These are phyloP conservation scores for Apteryx mantelli DNA, from an alignment of 2,113 vertebrate genomes.

Conservation along the genomic window DNA sequence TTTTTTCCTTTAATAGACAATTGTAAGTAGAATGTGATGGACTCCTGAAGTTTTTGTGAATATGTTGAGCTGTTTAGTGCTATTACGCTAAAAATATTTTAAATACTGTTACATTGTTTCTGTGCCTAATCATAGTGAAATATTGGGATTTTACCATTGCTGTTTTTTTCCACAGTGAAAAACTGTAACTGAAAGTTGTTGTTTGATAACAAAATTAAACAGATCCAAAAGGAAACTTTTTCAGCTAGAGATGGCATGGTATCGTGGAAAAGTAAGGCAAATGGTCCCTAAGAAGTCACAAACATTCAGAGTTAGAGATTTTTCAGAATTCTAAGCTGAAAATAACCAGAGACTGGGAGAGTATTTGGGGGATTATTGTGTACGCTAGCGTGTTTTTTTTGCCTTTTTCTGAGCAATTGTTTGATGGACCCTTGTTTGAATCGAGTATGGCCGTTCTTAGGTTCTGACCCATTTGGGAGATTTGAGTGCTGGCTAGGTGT, in stretches of 20 bases:
- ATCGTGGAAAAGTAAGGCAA: not conserved
- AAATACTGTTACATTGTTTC: not conserved
- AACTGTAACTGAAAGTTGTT: not conserved
- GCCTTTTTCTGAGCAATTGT: not conserved
- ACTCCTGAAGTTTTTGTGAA: not conserved
- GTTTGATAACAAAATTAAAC: not conserved
- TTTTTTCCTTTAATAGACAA: not conserved
- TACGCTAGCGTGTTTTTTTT: not conserved
- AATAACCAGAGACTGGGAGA: not conserved
- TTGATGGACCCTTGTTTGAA: not conserved
- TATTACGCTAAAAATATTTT: not conserved
- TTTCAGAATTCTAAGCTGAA: not conserved
- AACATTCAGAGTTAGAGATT: not conserved
- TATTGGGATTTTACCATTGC: accelerated
- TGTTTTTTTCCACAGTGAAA: not conserved
- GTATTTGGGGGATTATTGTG: not conserved
- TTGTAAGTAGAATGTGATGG: not conserved
- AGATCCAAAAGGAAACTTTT: not conserved
- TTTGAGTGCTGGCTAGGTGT: not conserved
- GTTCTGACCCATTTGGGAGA: not conserved
- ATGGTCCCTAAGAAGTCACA: not conserved
- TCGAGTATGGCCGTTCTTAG: not conserved
- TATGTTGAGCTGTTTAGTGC: not conserved
- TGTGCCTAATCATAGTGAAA: not conserved
- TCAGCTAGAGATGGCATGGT: not conserved